Evolutionary conservation across 2,797 vertebrate genomes (phyloP), one percentile per base, ranked within the genome.

Genomic region (Cirrhinus mrigala): DNA sequence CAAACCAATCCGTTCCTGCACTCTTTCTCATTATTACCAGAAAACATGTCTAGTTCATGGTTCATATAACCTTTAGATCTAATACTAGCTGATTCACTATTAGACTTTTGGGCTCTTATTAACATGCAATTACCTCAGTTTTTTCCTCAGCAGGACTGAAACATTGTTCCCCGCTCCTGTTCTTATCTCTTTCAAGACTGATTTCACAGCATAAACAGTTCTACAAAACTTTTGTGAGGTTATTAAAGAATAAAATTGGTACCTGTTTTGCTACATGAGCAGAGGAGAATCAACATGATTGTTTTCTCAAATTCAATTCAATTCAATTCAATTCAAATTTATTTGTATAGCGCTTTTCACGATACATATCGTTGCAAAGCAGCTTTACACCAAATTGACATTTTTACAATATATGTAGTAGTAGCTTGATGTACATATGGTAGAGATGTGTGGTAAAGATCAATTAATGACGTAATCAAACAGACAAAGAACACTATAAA

Each of bases 281-380:
- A 12, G 29, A 66, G n/a, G 33, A 77, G 14, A 77, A 52, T 83
- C n/a, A 44, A 84, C 18, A 78, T 56, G 48, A 78, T 78, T 84
- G 73, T 84, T 78, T 84, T 56, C 82, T 77, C 48, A 77, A 69
- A 84, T 68, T 44, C 68, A 76, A 83, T 68, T 52, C 68, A 76
- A 83, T 68, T 52, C 68, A 76, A 83, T 68, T 52, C 68, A 76
- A 83, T 68, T 52, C n/a, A n/a, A n/a, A n/a, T n/a, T n/a, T n/a
- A n/a, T n/a, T n/a, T n/a, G n/a, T n/a, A n/a, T n/a, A n/a, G n/a
- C n/a, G n/a, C n/a, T n/a, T n/a, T n/a, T n/a, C n/a, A n/a, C n/a
- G n/a, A n/a, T n/a, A n/a, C n/a, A n/a, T n/a, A n/a, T n/a, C n/a
- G n/a, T n/a, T n/a, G n/a, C n/a, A n/a, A n/a, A n/a, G n/a, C n/a